These are phyloP conservation scores for Coenonympha arcania DNA, from an alignment of 2,888 invertebrate genomes.

Conservation along the genomic window DNA sequence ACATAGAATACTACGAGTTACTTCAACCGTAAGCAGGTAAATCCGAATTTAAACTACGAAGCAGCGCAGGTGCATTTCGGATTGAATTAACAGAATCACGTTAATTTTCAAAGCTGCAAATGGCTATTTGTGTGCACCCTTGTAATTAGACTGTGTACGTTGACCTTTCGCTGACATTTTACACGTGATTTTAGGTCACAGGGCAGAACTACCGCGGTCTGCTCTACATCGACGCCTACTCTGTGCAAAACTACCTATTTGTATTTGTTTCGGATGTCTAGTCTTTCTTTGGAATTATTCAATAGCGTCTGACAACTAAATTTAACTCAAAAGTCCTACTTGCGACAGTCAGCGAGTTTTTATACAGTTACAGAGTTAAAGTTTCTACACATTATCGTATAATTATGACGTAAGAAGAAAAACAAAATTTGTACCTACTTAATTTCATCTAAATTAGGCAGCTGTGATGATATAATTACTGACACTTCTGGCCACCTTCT, in stretches of 20 bases:
- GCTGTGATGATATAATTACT: constrained; percentile 9
- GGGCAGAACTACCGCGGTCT: constrained; percentile 24
- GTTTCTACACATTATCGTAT: too few relatives aligned
- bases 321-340: too few relatives aligned
- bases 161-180: constrained; percentile 45
- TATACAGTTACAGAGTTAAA: too few relatives aligned
- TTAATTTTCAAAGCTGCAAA: constrained; percentile 4
- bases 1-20: too few relatives aligned
- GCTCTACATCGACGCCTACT: constrained; percentile 39
- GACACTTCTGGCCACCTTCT: constrained; percentile 10
- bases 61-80: not conserved
- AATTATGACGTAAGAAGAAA: too few relatives aligned
- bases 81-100: not conserved
- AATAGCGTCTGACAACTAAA: too few relatives aligned
- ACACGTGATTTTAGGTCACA: constrained; percentile 40
- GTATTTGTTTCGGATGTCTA: not conserved
- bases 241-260: constrained; percentile 20
- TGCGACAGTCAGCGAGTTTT: too few relatives aligned
- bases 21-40: not conserved
- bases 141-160: constrained; percentile 17
- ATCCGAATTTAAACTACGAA: not conserved
- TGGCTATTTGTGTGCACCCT: not conserved
- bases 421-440: too few relatives aligned
- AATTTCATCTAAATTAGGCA: not conserved
- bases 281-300: too few relatives aligned